phyloP scores from a whole-genome alignment of 2,797 vertebrate species.

The Eulemur rubriventer region DNA sequence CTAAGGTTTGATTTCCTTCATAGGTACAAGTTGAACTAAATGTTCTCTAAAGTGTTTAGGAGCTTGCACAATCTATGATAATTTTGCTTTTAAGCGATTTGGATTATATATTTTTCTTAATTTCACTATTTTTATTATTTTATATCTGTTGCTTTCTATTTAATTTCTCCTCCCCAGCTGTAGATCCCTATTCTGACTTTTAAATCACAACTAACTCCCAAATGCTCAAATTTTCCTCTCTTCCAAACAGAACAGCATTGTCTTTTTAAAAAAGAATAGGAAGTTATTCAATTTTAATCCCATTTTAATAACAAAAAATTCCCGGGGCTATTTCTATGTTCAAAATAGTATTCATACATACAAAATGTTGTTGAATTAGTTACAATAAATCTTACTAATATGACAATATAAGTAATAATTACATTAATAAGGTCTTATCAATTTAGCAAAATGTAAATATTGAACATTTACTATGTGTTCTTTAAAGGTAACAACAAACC shows the following conservation, averaged over 20 bases:
- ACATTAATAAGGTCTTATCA: background rate
- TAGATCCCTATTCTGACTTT: background rate
- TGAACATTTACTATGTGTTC: background rate
- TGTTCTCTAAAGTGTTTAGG: background rate
- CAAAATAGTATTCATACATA: background rate
- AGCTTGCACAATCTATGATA: background rate
- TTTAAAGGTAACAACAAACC: background rate
- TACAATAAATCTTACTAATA: background rate
- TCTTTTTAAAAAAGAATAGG: background rate
- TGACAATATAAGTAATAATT: background rate
- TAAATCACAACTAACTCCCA: background rate
- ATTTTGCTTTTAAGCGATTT: background rate
- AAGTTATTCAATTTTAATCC: slow-evolving; percentile 38
- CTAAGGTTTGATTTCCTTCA: background rate
- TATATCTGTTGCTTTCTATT: background rate
- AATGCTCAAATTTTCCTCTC: background rate
- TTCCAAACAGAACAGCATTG: background rate
- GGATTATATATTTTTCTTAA: background rate
- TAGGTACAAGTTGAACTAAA: background rate
- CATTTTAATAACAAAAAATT: slow-evolving; percentile 8
- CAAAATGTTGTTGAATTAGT: background rate
- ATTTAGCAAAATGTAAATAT: background rate
- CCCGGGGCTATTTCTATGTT: background rate
- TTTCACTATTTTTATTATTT: background rate
- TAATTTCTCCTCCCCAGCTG: background rate